phyloP scores from a whole-genome alignment of 2,888 invertebrate genomes.

The Cataglyphis livida region DNA sequence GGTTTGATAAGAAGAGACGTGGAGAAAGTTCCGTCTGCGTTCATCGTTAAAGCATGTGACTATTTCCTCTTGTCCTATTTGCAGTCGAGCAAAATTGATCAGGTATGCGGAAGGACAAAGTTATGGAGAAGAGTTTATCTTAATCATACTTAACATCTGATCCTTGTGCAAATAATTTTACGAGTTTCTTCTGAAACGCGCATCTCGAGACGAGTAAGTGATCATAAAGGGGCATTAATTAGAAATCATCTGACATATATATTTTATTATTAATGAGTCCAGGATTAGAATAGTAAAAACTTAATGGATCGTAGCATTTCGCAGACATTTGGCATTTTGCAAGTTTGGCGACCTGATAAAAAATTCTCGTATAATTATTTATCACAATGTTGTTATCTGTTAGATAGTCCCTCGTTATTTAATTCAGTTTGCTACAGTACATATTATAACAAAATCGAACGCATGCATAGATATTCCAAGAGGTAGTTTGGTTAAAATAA shows the following conservation, averaged over 20 bases:
- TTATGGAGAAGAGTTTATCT: background rate
- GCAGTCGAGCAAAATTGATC: background rate
- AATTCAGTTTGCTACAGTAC: background rate
- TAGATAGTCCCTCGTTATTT: background rate
- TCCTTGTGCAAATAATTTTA: background rate
- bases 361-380: conserved; percentile 1
- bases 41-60: background rate
- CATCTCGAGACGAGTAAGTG: conserved; percentile 50
- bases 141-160: background rate
- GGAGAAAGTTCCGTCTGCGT: background rate
- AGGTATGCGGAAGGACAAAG: background rate
- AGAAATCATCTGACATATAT: conserved; percentile 54
- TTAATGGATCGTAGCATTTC: background rate
- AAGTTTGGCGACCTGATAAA: background rate
- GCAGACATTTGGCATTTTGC: background rate
- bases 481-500: background rate
- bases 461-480: background rate
- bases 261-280: conserved; percentile 53
- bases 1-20: background rate
- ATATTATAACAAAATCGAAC: background rate
- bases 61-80: background rate
- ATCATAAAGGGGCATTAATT: conserved; percentile 55
- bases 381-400: background rate
- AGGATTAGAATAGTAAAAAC: conserved; percentile 3
- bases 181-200: conserved; percentile 13